These are phyloP conservation scores for Brachynemurus nebulosus DNA, from an alignment of 2,888 invertebrate genomes.

Conservation along the genomic window DNA sequence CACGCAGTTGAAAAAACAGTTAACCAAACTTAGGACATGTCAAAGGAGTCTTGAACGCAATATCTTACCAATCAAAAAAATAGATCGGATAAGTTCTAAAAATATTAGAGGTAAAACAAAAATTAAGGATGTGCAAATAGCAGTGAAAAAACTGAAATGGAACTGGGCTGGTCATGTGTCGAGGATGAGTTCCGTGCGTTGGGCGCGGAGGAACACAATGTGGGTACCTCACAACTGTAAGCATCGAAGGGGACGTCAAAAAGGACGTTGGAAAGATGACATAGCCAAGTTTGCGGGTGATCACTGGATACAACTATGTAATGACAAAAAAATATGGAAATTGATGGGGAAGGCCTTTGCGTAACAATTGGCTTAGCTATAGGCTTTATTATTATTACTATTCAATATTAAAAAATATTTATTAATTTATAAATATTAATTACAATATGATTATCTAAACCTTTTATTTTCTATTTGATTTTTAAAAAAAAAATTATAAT, in stretches of 20 bases:
- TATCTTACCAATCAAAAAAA: not conserved
- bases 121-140: no score
- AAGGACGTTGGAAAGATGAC: not conserved
- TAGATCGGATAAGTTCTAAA: not conserved
- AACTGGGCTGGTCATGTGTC: not conserved
- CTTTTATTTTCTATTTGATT: no score
- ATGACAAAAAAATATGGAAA: not conserved
- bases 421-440: no score
- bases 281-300: not conserved
- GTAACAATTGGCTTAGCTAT: not conserved
- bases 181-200: not conserved
- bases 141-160: not conserved
- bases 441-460: no score
- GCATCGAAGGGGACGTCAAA: not conserved
- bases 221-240: not conserved
- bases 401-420: no score
- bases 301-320: not conserved
- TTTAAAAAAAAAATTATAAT: no score
- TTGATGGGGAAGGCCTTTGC: not conserved
- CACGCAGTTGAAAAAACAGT: not conserved
- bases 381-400: not conserved
- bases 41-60: not conserved
- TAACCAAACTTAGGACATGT: not conserved
- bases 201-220: not conserved
- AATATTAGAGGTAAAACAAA: no score